Conservation (phyloP, 2,888 invertebrate genomes). For the Limnephilus marmoratus region DNA sequence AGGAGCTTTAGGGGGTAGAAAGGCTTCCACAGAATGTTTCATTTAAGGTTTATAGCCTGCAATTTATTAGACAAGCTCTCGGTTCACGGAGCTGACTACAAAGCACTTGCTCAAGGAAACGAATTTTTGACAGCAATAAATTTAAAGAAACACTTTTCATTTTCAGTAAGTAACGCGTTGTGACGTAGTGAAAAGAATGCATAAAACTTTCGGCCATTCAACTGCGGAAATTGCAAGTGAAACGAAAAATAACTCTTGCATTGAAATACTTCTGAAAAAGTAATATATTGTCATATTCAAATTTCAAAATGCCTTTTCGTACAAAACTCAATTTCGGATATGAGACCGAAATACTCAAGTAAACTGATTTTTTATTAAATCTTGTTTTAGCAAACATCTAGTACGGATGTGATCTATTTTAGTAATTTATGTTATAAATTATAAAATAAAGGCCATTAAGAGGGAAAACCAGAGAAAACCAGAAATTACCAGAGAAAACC, state of each 20-base stretch:
- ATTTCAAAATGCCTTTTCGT: too few species aligned
- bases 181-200: not conserved
- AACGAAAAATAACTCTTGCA: not conserved
- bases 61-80: not conserved
- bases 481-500: too few species aligned
- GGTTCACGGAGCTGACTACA: not conserved
- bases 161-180: not conserved
- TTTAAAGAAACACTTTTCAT: not conserved
- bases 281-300: too few species aligned
- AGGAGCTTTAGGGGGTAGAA: not conserved
- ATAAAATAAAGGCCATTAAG: too few species aligned
- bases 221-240: constrained; percentile 15
- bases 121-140: constrained; percentile 14
- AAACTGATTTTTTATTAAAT: too few species aligned
- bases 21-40: not conserved
- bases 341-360: too few species aligned
- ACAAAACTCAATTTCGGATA: too few species aligned
- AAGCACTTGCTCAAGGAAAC: constrained; percentile 23
- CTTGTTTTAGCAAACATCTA: too few species aligned
- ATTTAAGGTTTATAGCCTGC: not conserved
- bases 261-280: not conserved
- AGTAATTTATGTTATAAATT: too few species aligned
- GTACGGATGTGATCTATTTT: too few species aligned
- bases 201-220: not conserved
- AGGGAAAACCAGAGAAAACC: too few species aligned